Conservation (phyloP, 2,888 invertebrate species). For the Hemicrepidius hirtus region DNA sequence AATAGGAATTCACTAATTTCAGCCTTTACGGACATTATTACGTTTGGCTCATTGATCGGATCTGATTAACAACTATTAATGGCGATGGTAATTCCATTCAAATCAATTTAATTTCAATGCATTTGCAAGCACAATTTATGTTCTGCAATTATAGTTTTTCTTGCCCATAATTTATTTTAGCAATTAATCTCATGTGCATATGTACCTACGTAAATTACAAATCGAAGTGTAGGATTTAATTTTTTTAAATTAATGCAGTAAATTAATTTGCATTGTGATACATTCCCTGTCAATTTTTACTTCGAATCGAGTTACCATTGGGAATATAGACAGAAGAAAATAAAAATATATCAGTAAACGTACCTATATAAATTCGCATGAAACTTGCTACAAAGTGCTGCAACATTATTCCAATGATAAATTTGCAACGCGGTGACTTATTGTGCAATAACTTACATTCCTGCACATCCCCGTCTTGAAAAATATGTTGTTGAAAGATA, state of each 20-base stretch:
- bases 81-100: conserved; percentile 30
- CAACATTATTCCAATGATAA: conserved; percentile 26
- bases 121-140: neutral
- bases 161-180: neutral
- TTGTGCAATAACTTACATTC: conserved; percentile 46
- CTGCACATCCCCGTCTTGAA: conserved; percentile 36
- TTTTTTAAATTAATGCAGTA: too few species aligned
- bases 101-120: conserved; percentile 25
- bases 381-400: neutral
- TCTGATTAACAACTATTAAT: conserved; percentile 41
- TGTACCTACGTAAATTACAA: neutral
- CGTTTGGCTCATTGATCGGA: conserved; percentile 13
- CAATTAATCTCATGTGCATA: neutral
- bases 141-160: too few species aligned
- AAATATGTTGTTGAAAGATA: conserved; percentile 43
- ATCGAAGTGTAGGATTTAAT: too few species aligned
- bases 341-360: too few species aligned
- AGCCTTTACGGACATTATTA: conserved; percentile 29
- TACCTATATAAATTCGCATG: conserved; percentile 3
- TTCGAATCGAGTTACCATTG: too few species aligned
- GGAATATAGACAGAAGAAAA: too few species aligned
- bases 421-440: conserved; percentile 38
- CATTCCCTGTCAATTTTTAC: too few species aligned
- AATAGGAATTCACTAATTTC: conserved; percentile 13
- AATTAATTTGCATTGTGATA: too few species aligned